Evolutionary conservation across 2,888 invertebrate genomes (phyloP), one percentile per base, ranked within the genome.

Genomic region (Tholera decimalis): DNA sequence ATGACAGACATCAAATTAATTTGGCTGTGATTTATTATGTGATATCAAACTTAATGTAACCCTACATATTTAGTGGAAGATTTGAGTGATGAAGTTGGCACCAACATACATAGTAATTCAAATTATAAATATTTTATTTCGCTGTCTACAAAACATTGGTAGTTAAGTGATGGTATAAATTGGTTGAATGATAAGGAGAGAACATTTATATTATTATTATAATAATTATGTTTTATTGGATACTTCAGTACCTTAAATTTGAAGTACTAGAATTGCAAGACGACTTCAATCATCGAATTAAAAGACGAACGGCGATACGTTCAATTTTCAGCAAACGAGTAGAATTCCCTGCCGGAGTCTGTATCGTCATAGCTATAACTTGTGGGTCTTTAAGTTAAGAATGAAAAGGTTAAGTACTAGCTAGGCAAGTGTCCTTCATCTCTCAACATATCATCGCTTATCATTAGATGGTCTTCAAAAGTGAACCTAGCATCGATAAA

Each of bases 11-110:
- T 41, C 41, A 33, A 35, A 22, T 37, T 18, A 37, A 41, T 50
- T 44, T 54, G 22, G 0, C 11, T 20, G 24, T 57, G 54, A 73
- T 57, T 57, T 62, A 68, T 54, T 37, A 11, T 15, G 22, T 51
- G 33, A 41, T 26, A 44, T 60, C 33, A 59, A 58, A 58, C 7
- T n/a, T 37, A 55, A 56, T 55, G 35, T 51, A 30, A 28, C 28
- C 18, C 51, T 41, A 22, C 41, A 50, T 54, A 63, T 53, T 15
- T n/a, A 22, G 15, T 13, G 13, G 6, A 28, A 15, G 20, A 35
- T 33, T 18, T 30, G 15, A 26, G 15, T 44, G 9, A 39, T 39
- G 3, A 54, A 33, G 18, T 9, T 65, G 20, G 15, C 9, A 11
- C 11, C 11, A 49, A 22, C 33, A 28, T 41, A 30, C 5, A 3